phyloP scores from a whole-genome alignment of 2,888 invertebrate genomes.

The Philaethria dido region DNA sequence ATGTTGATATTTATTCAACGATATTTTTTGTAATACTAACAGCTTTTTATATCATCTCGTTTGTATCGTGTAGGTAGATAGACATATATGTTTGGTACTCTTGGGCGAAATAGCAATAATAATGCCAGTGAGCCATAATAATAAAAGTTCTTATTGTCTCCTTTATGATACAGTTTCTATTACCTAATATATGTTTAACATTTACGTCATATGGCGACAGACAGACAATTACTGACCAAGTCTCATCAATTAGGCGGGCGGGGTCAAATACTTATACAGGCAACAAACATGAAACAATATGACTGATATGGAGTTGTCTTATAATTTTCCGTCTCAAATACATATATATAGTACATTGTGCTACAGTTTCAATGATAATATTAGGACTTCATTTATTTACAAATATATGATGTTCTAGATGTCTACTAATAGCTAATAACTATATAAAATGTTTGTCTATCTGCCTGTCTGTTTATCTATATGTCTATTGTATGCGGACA shows the following conservation, averaged over 20 bases:
- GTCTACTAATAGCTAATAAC: too few relatives aligned
- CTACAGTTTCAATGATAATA: background rate
- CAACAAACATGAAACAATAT: slow-evolving; percentile 27
- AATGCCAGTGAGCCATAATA: background rate
- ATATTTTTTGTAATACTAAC: background rate
- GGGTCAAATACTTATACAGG: slow-evolving; percentile 29
- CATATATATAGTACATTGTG: background rate
- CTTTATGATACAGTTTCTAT: background rate
- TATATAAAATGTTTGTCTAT: too few relatives aligned
- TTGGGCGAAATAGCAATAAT: background rate
- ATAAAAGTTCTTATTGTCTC: background rate
- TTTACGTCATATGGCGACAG: slow-evolving; percentile 31
- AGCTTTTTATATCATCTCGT: background rate
- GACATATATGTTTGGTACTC: background rate
- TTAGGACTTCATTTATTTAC: too few relatives aligned
- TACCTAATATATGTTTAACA: slow-evolving; percentile 15
- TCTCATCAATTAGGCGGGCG: slow-evolving; percentile 35
- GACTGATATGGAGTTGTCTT: slow-evolving; percentile 6
- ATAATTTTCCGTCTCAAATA: background rate
- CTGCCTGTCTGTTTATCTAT: too few relatives aligned
- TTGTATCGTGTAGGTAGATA: background rate
- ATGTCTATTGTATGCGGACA: too few relatives aligned
- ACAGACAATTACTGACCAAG: slow-evolving; percentile 32
- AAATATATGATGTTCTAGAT: too few relatives aligned
- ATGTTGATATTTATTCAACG: background rate